A percentile compares a stretch with the other conserved stretches of the same genome.
Evolutionary conservation across 2,888 invertebrate species (phyloP).

Genomic region (Sphinx pinastri): DNA sequence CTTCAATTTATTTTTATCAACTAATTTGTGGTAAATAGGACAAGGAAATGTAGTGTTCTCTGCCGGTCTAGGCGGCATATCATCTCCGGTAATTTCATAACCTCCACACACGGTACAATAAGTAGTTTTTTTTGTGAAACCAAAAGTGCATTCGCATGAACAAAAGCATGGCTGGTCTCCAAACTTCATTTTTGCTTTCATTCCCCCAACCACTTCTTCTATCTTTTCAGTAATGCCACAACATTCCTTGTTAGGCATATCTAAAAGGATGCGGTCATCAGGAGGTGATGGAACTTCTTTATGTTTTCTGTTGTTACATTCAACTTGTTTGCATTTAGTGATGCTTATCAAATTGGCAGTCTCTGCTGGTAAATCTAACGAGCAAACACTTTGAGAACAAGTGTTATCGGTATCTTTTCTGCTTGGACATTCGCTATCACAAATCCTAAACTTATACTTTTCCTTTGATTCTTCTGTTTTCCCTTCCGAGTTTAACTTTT

Average conservation of each 20-base stretch:
- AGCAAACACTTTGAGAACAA: constrained; percentile 48
- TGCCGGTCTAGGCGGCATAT: constrained; percentile 44
- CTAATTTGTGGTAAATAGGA: constrained; percentile 69
- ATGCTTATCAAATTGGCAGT: constrained; percentile 47
- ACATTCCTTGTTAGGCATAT: constrained; percentile 52
- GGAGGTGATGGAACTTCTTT: constrained; percentile 48
- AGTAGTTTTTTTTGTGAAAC: constrained; percentile 67
- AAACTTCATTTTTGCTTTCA: constrained; percentile 57
- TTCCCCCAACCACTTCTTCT: constrained; percentile 57
- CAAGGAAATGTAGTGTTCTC: constrained; percentile 64
- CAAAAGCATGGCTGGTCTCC: constrained; percentile 66
- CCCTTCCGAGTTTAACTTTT: constrained; percentile 38
- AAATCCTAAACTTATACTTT: constrained; percentile 48
- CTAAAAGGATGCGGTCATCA: constrained; percentile 57
- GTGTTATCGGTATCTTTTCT: constrained; percentile 36
- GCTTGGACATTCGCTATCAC: constrained; percentile 47
- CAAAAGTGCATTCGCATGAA: constrained; percentile 71
- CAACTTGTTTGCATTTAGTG: constrained; percentile 56
- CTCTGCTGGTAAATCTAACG: constrained; percentile 53
- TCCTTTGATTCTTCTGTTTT: constrained; percentile 36
- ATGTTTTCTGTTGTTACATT: constrained; percentile 51
- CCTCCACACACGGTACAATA: constrained; percentile 73
- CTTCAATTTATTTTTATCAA: constrained; percentile 62
- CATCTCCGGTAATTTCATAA: constrained; percentile 66
- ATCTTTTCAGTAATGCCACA: constrained; percentile 53